Base-by-base conservation (phyloP, 2,113 vertebrate genomes). In the Psammodynastes pulverulentus region DNA sequence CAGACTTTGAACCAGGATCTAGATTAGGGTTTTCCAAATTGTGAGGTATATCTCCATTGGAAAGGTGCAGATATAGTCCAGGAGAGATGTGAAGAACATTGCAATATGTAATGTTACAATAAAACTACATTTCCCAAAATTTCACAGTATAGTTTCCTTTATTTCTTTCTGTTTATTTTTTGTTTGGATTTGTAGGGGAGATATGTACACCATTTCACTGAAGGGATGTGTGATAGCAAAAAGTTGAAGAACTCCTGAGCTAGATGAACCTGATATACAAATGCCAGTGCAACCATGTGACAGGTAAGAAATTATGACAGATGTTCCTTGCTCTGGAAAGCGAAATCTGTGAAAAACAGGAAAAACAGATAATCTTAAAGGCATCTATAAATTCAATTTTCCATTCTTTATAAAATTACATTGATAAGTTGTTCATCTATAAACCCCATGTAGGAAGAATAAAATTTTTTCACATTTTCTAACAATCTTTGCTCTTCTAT, bases 371-470 rank as follows among this genome's bases (percentile, higher is more conserved):
- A 90, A 67, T 95, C 79, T 89, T 87, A 90, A 51, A 96, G 89
- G 93, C 93, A 93, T 3, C 86, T 92, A 72, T 88, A 4, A 46
- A 90, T 92, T 9, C 94, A 90, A 1, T n/a, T 91, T 92, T 91
- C 94, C 62, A 93, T 91, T 96, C 96, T 93, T 90, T 93, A 95
- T 96, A 96, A 95, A 92, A 95, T 95, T 95, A 94, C 93, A 95
- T 91, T 93, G 58, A 91, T 88, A 46, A 56, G 48, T 17, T 51
- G 15, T 85, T 29, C n/a, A 7, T 43, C 19, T 53, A 17, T 26
- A 17, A 90, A 34, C 4, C 34, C 62, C 46, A 51, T 24, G 23
- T 15, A 72, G 84, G 84, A 17, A 34, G n/a, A 72, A 29, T 9
- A 26, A 62, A 3, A n/a, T 2, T 79, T 79, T 79, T 29, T 9